phyloP scores from a whole-genome alignment of 2,797 vertebrate genomes.

The Dipus sagitta region DNA sequence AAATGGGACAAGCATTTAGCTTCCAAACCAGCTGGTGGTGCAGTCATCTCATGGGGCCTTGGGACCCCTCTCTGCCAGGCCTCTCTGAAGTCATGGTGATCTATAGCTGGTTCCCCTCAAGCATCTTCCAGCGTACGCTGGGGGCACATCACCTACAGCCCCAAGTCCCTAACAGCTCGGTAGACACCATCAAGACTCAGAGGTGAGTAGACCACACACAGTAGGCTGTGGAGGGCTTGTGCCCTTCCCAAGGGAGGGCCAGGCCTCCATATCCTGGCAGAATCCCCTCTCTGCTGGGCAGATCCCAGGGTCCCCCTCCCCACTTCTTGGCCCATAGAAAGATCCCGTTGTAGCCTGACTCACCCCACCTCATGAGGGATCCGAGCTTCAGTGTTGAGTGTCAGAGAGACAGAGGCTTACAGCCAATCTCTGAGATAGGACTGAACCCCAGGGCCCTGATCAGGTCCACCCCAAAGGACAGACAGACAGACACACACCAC shows the following conservation, averaged over 20 bases:
- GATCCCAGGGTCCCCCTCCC: too few species aligned
- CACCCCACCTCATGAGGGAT: too few species aligned
- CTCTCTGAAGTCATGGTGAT: constrained; percentile 87
- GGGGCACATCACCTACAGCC: background rate
- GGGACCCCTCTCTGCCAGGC: constrained; percentile 73
- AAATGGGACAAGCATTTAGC: background rate
- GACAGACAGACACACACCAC: too few species aligned
- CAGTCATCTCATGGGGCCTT: background rate
- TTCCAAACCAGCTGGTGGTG: background rate
- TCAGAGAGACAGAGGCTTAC: background rate
- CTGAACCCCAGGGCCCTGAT: background rate
- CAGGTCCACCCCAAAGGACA: too few species aligned
- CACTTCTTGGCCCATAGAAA: background rate
- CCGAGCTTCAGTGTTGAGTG: background rate
- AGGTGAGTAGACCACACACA: constrained; percentile 86
- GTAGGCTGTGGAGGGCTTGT: background rate
- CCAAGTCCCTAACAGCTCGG: background rate
- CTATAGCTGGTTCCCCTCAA: constrained; percentile 93
- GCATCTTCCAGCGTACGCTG: constrained; percentile 89
- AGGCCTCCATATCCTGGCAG: background rate
- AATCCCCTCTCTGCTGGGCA: background rate
- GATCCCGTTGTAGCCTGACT: background rate
- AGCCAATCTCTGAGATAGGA: background rate
- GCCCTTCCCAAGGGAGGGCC: background rate
- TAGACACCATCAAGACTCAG: constrained; percentile 82